Conservation (phyloP, 2,113 vertebrate genomes). For the Eclectus roratus region DNA sequence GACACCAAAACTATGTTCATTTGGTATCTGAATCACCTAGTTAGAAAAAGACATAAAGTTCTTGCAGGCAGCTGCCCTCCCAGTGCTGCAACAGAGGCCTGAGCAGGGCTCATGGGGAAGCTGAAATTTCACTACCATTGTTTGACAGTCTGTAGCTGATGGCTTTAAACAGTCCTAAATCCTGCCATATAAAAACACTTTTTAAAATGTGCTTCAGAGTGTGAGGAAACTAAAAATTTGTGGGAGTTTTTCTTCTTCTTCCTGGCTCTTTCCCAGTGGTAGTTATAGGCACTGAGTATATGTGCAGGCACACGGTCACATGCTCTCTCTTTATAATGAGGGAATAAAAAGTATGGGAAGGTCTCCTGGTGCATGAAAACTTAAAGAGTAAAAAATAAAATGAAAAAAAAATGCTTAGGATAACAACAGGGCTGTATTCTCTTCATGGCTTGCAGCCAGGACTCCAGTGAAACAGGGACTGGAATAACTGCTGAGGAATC, state of each 20-base stretch:
- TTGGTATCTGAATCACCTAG: not conserved
- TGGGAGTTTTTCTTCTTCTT: not conserved
- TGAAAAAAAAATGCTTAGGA: not conserved
- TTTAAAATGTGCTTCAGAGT: not conserved
- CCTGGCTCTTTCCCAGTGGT: not conserved
- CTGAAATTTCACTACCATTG: not conserved
- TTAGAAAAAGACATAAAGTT: not conserved
- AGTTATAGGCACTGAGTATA: not conserved
- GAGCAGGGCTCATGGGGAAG: not conserved
- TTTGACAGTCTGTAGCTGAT: not conserved
- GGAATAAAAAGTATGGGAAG: not conserved
- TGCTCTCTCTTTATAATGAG: not conserved
- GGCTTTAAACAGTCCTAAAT: conserved; percentile 29
- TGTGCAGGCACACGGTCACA: not conserved
- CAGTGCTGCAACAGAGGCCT: not conserved
- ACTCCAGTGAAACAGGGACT: not conserved
- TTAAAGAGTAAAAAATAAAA: not conserved
- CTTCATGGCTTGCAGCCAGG: not conserved
- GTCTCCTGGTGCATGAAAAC: not conserved
- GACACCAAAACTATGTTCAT: not conserved
- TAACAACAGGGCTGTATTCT: not conserved
- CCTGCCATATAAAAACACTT: not conserved
- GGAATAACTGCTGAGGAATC: not conserved
- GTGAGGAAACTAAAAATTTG: not conserved
- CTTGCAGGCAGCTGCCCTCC: not conserved